A percentile compares a stretch with the other conserved stretches of the same genome.
These are phyloP conservation scores for Chydorus sphaericus DNA, from an alignment of 2,888 invertebrate genomes.

Conservation along the genomic window DNA sequence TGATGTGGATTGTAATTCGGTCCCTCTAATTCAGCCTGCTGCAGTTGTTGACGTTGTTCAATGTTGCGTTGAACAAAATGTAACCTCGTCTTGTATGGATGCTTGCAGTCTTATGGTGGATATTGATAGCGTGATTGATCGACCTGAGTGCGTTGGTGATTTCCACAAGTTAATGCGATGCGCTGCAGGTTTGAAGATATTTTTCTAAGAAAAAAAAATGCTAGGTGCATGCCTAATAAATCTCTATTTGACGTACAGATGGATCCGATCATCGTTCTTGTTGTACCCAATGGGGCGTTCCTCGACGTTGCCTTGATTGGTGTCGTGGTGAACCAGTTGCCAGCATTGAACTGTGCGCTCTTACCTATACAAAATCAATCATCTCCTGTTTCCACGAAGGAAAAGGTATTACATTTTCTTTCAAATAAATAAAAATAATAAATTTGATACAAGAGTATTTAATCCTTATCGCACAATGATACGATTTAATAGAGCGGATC, in stretches of 20 bases:
- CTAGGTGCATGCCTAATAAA: neutral
- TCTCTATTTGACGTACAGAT: conserved; percentile 26
- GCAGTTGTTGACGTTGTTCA: conserved; percentile 54
- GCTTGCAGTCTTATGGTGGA: conserved; percentile 72
- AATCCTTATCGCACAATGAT: neutral
- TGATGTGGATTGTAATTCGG: too few species aligned
- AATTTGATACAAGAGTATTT: neutral
- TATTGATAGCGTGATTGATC: conserved; percentile 64
- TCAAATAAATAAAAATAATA: neutral
- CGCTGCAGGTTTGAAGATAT: conserved; percentile 44
- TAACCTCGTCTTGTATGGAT: conserved; percentile 59
- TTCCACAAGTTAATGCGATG: conserved; percentile 75
- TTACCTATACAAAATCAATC: conserved; percentile 57
- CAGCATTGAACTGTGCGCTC: conserved; percentile 47
- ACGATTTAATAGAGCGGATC: conserved; percentile 9
- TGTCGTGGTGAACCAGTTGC: conserved; percentile 61
- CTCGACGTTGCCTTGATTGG: conserved; percentile 65
- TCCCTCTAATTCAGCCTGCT: conserved; percentile 1
- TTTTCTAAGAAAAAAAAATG: too few species aligned
- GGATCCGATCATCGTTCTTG: conserved; percentile 66
- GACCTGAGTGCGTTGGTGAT: conserved; percentile 64
- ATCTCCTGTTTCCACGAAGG: conserved; percentile 69
- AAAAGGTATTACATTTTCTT: conserved; percentile 32
- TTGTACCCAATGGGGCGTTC: conserved; percentile 64
- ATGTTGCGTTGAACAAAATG: conserved; percentile 67